phyloP scores from a whole-genome alignment of 2,113 vertebrate species.

The Rhea pennata region DNA sequence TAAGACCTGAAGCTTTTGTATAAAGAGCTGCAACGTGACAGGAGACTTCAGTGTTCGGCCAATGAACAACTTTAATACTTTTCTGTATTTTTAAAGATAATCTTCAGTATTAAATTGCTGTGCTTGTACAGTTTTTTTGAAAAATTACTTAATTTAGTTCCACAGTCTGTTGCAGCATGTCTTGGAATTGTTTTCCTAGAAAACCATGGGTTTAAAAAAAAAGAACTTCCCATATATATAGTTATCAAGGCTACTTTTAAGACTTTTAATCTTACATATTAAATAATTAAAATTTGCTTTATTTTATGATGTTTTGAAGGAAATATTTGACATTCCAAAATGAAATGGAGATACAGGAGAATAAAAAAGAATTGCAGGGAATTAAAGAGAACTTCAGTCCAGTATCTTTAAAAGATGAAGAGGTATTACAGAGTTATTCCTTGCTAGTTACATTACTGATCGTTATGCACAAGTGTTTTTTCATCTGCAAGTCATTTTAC shows the following conservation, averaged over 20 bases:
- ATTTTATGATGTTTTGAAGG: slow-evolving; percentile 68
- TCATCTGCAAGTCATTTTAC: background rate
- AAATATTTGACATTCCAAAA: slow-evolving; percentile 62
- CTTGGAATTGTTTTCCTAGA: background rate
- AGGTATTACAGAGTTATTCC: slow-evolving; percentile 41
- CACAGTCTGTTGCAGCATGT: background rate
- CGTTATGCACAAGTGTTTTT: background rate
- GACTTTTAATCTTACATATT: background rate
- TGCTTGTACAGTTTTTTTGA: background rate
- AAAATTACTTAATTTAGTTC: background rate
- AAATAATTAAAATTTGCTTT: background rate
- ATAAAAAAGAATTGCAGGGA: slow-evolving; percentile 13
- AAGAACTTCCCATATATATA: background rate
- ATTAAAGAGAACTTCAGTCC: slow-evolving; percentile 63
- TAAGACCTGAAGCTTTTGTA: background rate
- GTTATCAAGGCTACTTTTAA: background rate
- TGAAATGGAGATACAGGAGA: background rate
- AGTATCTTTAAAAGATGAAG: slow-evolving; percentile 38
- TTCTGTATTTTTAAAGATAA: background rate
- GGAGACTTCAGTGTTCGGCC: accelerated
- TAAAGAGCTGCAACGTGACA: background rate
- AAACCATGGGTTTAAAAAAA: background rate
- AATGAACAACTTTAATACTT: background rate
- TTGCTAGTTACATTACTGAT: background rate
- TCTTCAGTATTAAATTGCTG: background rate